Evolutionary conservation across 1,140 invertebrate species (phyloP).

Genomic region (Ditylenchus dipsaci): DNA sequence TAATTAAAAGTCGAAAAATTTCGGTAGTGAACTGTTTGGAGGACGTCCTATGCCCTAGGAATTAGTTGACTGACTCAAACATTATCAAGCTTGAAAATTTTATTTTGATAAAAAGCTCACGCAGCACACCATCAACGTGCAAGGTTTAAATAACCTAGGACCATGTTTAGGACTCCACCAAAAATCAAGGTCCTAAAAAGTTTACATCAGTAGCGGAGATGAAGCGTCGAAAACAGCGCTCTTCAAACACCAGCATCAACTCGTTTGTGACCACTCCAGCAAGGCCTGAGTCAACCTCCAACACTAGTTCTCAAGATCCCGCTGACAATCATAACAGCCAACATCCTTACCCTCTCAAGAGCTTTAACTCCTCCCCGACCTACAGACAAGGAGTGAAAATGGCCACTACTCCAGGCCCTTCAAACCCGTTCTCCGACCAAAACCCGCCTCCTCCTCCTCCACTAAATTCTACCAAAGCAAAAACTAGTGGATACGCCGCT

Average conservation of each 20-base stretch:
- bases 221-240: slow-evolving; percentile 71
- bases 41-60: no score
- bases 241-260: slow-evolving; percentile 2
- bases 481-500: background rate
- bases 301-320: background rate
- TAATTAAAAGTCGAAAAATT: slow-evolving; percentile 3
- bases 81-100: no score
- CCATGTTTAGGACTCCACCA: background rate
- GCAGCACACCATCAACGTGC: no score
- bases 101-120: no score
- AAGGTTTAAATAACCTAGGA: no score
- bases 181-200: slow-evolving; percentile 63
- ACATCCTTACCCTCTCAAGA: slow-evolving; percentile 33
- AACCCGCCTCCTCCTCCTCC: slow-evolving; percentile 47
- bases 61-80: no score
- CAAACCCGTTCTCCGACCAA: slow-evolving; percentile 39
- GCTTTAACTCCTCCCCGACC: slow-evolving; percentile 50
- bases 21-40: no score
- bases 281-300: background rate
- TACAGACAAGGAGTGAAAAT: slow-evolving; percentile 11
- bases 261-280: slow-evolving; percentile 11
- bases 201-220: slow-evolving; percentile 90
- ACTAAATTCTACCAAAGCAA: slow-evolving; percentile 7
- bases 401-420: slow-evolving; percentile 46
- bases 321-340: background rate